Evolutionary conservation across 2,888 invertebrate genomes (phyloP), one percentile per base, ranked within the genome.

Genomic region (Chrysomela aeneicollis): DNA sequence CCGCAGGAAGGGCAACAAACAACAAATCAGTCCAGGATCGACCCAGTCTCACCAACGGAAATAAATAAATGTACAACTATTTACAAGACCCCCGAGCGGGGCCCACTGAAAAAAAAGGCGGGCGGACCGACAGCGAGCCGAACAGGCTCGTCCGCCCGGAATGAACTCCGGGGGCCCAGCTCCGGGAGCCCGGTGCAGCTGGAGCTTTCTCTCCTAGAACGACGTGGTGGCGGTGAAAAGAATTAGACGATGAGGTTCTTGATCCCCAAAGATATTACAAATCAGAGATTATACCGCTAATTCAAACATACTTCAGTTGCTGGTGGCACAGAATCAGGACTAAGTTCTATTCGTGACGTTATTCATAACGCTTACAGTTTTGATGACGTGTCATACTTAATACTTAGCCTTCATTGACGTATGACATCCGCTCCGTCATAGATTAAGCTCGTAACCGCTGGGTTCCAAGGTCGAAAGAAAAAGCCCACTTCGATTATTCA

Each of bases 201-300:
- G 67, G 64, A 47, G 61, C 30, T 65, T 66, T 61, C 67, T 65
- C n/a, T n/a, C n/a, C n/a, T n/a, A n/a, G n/a, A n/a, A n/a, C n/a
- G n/a, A n/a, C n/a, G n/a, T n/a, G 64, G 63, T 60, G 61, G 58
- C 42, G 61, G 61, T 59, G 64, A 47, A 59, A 55, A 57, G 32
- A 61, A 73, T 87, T 88, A 88, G 74, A 88, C 61, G 55, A 75
- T 82, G 77, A 89, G 77, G 78, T 89, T 89, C 86, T 94, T 94
- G 84, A 96, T 89, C 85, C 93, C 92, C n/a, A n/a, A n/a, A n/a
- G n/a, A n/a, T n/a, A n/a, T n/a, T n/a, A n/a, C n/a, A n/a, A n/a
- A n/a, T n/a, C n/a, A n/a, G n/a, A n/a, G n/a, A n/a, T n/a, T n/a
- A n/a, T n/a, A n/a, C n/a, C n/a, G n/a, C n/a, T n/a, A n/a, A n/a